Evolutionary conservation across 2,797 vertebrate genomes (phyloP).

Genomic region (Diglossa cyanea): DNA sequence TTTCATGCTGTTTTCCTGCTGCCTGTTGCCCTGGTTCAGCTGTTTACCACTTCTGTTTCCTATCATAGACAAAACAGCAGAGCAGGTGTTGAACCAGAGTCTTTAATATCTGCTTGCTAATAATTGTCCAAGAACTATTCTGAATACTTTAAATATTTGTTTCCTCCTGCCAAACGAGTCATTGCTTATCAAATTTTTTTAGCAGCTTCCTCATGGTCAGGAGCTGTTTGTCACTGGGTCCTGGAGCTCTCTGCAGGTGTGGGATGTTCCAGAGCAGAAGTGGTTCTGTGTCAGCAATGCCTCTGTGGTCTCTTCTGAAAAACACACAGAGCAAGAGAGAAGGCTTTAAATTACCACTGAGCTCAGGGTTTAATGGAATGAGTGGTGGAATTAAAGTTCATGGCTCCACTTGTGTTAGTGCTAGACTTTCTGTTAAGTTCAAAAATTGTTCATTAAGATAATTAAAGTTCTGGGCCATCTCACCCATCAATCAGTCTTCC

Average conservation of each 20-base stretch:
- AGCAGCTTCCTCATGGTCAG: background rate
- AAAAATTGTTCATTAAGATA: slow-evolving; percentile 38
- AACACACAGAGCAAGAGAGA: background rate
- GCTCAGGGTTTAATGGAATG: background rate
- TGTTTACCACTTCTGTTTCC: slow-evolving; percentile 20
- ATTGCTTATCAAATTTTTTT: background rate
- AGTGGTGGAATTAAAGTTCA: slow-evolving; percentile 9
- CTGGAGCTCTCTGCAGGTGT: background rate
- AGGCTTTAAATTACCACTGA: background rate
- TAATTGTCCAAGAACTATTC: background rate
- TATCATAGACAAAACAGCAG: background rate
- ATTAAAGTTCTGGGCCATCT: slow-evolving; percentile 50
- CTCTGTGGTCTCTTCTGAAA: background rate
- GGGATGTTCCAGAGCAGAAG: background rate
- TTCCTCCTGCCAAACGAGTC: background rate
- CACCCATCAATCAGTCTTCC: slow-evolving; percentile 40
- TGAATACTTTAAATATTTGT: background rate
- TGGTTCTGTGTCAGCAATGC: background rate
- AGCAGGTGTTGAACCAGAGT: background rate
- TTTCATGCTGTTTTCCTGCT: background rate
- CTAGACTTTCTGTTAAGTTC: background rate
- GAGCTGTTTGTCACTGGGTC: background rate
- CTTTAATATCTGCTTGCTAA: background rate
- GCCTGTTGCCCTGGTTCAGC: background rate
- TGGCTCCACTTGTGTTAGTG: background rate